Base-by-base conservation (phyloP, 2,113 vertebrate genomes). In the Leucopsar rothschildi region DNA sequence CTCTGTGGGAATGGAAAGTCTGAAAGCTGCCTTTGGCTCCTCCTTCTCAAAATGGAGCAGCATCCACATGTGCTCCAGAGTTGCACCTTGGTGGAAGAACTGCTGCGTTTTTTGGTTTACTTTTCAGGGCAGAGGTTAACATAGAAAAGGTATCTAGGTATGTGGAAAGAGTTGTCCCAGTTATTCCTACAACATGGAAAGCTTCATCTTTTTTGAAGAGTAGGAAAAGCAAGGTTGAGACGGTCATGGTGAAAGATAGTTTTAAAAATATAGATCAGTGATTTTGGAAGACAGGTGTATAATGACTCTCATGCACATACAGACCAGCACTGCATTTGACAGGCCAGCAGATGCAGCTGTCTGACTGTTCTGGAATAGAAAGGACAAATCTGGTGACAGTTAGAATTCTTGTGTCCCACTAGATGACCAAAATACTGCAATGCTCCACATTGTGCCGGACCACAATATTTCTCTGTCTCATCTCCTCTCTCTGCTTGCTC, bases 401-500 rank as follows among this genome's bases (percentile, higher is more conserved):
- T 6, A 29, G 37, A 89, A 93, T 84, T 69, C 35, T 70, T 49
- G n/a, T 31, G 35, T 77, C 81, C 64, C 66, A 49, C 31, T 82
- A 82, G 69, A 69, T 82, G 27, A 61, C 39, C 37, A 44, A 90
- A 96, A 70, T 94, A 63, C 89, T 94, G 55, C 28, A 79, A 4
- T 84, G 61, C 21, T 88, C 84, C 59, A 44, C 17, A 5, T 77
- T 90, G 37, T 91, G 11, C 81, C 63, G 63, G 42, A 50, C n/a
- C 5, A 21, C 42, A 42, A 18, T 80, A 70, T 88, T 86, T 82
- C 89, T 91, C 88, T 57, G 88, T 88, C 90, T 92, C 88, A 15
- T 95, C 96, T 97, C 95, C 75, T 96, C 79, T 98, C 97, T 96
- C 93, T 96, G 91, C 88, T 96, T 95, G 68, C 80, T 95, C 22